phyloP scores from a whole-genome alignment of 2,888 invertebrate genomes.

The Dyspetes luteomarginatus region DNA sequence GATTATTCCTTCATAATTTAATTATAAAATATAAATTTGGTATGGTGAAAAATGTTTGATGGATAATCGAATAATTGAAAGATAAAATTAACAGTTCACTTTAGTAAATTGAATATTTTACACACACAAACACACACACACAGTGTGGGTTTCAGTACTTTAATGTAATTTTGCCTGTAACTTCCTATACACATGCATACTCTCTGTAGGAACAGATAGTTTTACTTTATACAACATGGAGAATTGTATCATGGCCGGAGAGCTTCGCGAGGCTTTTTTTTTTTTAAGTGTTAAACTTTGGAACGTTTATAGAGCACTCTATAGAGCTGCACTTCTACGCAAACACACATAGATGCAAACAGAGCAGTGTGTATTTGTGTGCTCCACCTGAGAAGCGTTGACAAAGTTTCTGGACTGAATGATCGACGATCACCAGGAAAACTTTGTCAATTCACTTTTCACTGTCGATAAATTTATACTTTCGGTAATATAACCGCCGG shows the following conservation, averaged over 20 bases:
- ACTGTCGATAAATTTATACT: slow-evolving; percentile 49
- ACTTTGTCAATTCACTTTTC: slow-evolving; percentile 55
- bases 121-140: not conserved
- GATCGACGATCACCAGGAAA: slow-evolving; percentile 50
- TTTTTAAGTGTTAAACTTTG: slow-evolving; percentile 33
- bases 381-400: slow-evolving; percentile 28
- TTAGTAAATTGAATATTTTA: not conserved
- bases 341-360: slow-evolving; percentile 8
- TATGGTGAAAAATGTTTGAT: too few relatives aligned
- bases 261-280: not conserved
- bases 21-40: too few relatives aligned
- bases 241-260: slow-evolving; percentile 17
- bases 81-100: not conserved
- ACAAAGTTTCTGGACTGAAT: slow-evolving; percentile 50
- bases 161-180: not conserved
- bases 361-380: not conserved
- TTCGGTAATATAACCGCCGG: slow-evolving; percentile 7
- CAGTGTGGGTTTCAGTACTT: too few relatives aligned
- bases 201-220: not conserved
- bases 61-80: not conserved
- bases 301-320: slow-evolving; percentile 37
- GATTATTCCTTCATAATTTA: too few relatives aligned
- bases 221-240: not conserved
- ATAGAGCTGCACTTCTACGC: slow-evolving; percentile 8
- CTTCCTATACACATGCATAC: not conserved